These are phyloP conservation scores for Carcinoscorpius rotundicauda DNA, from an alignment of 1,140 invertebrate species.

Conservation along the genomic window DNA sequence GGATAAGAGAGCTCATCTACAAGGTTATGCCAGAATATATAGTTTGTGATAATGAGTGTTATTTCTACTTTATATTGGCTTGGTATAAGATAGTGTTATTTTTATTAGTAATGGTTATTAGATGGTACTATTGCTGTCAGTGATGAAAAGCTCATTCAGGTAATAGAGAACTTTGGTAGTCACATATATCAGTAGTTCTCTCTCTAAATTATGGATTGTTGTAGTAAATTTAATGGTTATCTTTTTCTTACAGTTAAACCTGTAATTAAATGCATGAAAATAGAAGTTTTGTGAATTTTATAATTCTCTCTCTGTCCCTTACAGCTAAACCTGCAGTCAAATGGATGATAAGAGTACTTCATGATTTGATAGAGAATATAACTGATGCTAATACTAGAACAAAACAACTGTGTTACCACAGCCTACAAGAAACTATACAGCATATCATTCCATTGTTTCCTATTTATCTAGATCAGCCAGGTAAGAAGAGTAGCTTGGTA, in stretches of 20 bases:
- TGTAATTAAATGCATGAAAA: no score
- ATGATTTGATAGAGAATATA: slow-evolving; percentile 37
- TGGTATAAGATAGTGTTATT: no score
- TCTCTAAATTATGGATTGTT: background rate
- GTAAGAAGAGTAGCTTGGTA: slow-evolving; percentile 22
- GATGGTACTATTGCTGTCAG: no score
- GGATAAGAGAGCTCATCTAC: slow-evolving; percentile 9
- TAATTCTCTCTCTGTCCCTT: no score
- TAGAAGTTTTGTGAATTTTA: no score
- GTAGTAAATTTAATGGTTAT: no score
- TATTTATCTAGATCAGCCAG: slow-evolving; percentile 36
- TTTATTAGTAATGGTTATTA: no score
- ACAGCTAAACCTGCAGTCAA: slow-evolving; percentile 33
- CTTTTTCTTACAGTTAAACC: slow-evolving; percentile 21
- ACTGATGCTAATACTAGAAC: slow-evolving; percentile 37
- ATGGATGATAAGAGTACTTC: slow-evolving; percentile 33
- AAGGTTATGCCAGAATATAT: background rate
- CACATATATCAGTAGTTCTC: no score
- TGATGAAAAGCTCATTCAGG: no score
- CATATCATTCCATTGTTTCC: slow-evolving; percentile 40
- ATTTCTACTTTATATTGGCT: no score
- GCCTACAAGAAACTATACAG: slow-evolving; percentile 33
- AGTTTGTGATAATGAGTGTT: no score
- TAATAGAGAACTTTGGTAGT: no score
- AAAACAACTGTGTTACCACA: slow-evolving; percentile 44